These are phyloP conservation scores for Temnothorax longispinosus DNA, from an alignment of 1,140 invertebrate species.

Conservation along the genomic window DNA sequence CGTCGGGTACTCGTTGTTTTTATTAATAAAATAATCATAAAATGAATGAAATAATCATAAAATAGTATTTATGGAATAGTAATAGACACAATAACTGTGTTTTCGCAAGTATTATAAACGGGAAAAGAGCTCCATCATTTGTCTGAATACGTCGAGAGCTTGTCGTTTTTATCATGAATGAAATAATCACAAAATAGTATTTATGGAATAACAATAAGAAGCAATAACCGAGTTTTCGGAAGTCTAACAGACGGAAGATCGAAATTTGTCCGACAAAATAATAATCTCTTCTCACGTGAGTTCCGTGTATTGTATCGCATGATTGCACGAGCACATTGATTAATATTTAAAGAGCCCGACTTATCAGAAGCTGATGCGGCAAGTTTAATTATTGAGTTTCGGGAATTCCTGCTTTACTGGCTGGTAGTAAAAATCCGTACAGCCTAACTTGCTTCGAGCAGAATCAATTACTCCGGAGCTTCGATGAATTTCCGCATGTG, in stretches of 20 bases:
- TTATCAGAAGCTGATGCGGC: constrained; percentile 34
- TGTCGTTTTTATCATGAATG: background rate
- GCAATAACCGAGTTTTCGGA: background rate
- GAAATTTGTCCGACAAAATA: background rate
- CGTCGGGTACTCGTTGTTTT: background rate
- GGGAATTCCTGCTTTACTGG: constrained; percentile 40
- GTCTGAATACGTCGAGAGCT: background rate
- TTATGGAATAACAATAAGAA: background rate
- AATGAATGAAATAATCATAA: background rate
- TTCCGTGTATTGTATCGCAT: background rate
- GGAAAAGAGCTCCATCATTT: background rate
- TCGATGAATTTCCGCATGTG: constrained; percentile 23
- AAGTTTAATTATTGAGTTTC: background rate
- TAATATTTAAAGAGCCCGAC: background rate
- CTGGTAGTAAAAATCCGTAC: constrained; percentile 1
- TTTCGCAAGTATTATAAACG: background rate
- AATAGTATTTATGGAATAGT: background rate
- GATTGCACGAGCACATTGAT: background rate
- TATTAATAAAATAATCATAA: background rate
- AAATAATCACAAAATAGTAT: constrained; percentile 6
- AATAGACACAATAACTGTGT: background rate
- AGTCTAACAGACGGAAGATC: background rate
- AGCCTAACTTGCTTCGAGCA: background rate
- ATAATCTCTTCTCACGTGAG: background rate
- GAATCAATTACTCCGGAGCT: constrained; percentile 47